Evolutionary conservation across 2,888 invertebrate genomes (phyloP).

Genomic region (Anorthoa munda): DNA sequence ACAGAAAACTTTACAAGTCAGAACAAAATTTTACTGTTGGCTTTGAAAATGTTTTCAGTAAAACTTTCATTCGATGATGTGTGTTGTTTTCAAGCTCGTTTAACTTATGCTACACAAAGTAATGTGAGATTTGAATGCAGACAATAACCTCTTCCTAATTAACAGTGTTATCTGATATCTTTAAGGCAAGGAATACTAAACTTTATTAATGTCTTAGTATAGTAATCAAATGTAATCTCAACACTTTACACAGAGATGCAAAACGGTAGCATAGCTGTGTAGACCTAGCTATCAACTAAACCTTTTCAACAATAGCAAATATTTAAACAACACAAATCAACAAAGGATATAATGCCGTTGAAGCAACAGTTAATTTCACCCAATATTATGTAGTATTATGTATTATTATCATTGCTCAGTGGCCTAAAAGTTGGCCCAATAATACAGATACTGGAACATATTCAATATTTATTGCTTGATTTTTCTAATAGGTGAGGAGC

Average conservation of each 20-base stretch:
- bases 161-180: not conserved
- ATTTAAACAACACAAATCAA: not conserved
- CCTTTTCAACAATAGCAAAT: not conserved
- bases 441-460: not conserved
- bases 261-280: too few relatives aligned
- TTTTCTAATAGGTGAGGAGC: not conserved
- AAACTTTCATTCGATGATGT: not conserved
- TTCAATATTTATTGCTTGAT: conserved; percentile 21
- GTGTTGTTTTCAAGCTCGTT: not conserved
- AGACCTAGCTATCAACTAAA: too few relatives aligned
- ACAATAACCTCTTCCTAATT: not conserved
- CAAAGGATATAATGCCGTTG: not conserved
- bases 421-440: not conserved
- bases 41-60: not conserved
- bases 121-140: not conserved
- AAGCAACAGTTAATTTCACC: not conserved
- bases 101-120: not conserved
- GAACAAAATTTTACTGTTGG: not conserved
- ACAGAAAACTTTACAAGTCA: not conserved
- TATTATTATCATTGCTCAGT: not conserved
- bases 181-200: not conserved
- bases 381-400: not conserved
- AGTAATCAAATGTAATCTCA: not conserved
- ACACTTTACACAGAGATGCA: too few relatives aligned
- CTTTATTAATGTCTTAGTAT: too few relatives aligned